phyloP scores from a whole-genome alignment of 2,888 invertebrate species.

The Standfussiana lucernea region DNA sequence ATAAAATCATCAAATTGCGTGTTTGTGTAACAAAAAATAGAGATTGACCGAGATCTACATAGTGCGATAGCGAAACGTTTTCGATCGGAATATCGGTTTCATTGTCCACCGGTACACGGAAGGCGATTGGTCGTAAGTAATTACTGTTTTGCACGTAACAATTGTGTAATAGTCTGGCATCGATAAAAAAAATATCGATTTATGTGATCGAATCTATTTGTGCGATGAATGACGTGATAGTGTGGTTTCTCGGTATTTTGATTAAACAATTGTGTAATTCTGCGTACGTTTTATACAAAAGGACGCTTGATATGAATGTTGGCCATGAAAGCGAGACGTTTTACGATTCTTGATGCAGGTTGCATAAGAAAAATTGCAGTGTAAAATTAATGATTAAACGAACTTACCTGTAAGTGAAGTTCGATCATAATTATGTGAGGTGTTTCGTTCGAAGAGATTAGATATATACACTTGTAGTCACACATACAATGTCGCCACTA shows the following conservation, averaged over 20 bases:
- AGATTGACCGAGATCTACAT: slow-evolving; percentile 85
- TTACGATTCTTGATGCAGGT: slow-evolving; percentile 45
- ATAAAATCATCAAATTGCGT: slow-evolving; percentile 82
- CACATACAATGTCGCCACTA: too few relatives aligned
- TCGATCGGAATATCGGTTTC: slow-evolving; percentile 84
- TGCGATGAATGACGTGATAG: slow-evolving; percentile 64
- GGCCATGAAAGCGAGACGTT: slow-evolving; percentile 56
- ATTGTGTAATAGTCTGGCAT: slow-evolving; percentile 82
- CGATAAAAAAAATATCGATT: slow-evolving; percentile 76
- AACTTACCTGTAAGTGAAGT: too few relatives aligned
- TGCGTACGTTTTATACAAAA: slow-evolving; percentile 56
- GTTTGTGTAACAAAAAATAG: slow-evolving; percentile 83
- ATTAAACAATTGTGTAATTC: slow-evolving; percentile 65
- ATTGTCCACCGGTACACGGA: slow-evolving; percentile 87
- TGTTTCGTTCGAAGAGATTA: too few relatives aligned
- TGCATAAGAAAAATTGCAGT: slow-evolving; percentile 53
- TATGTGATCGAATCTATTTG: slow-evolving; percentile 70
- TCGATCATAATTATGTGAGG: too few relatives aligned
- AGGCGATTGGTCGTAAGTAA: slow-evolving; percentile 82
- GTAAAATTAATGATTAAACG: too few relatives aligned
- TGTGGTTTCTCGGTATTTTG: slow-evolving; percentile 67
- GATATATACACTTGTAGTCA: too few relatives aligned
- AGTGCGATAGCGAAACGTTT: slow-evolving; percentile 80
- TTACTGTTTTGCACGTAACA: slow-evolving; percentile 86
- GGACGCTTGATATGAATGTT: slow-evolving; percentile 42